A percentile compares a stretch with the other conserved stretches of the same genome.
Conservation (phyloP, 1,140 invertebrate species). For the Homalodisca vitripennis region DNA sequence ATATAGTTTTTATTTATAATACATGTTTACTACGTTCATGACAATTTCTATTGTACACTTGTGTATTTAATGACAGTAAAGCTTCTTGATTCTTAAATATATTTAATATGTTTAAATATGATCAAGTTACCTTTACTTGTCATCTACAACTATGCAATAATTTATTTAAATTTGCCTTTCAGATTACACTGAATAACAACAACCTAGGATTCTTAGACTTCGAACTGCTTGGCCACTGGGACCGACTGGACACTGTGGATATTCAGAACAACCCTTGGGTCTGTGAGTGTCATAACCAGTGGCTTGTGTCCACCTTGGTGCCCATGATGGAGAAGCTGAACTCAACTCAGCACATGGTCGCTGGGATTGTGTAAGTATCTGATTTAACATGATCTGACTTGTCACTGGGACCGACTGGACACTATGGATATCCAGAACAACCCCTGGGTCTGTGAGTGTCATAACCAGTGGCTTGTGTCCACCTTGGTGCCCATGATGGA, state of each 20-base stretch:
- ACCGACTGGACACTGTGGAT: constrained; percentile 60
- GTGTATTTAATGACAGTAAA: no score
- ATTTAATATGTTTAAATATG: no score
- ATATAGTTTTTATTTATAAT: no score
- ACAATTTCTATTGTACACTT: no score
- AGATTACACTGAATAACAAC: constrained; percentile 67
- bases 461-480: constrained; percentile 70
- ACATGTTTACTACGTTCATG: no score
- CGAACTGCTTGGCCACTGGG: constrained; percentile 54
- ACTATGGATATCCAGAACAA: no score
- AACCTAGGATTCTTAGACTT: constrained; percentile 60
- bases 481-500: constrained; percentile 51
- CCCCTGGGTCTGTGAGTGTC: constrained; percentile 71
- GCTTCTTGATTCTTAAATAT: no score
- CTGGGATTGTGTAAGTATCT: constrained; percentile 42
- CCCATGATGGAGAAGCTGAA: constrained; percentile 43
- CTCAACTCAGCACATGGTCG: constrained; percentile 24
- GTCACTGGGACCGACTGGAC: no score
- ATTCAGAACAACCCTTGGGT: constrained; percentile 68
- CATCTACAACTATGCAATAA: no score
- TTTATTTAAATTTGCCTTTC: constrained; percentile 42
- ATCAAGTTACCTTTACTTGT: no score
- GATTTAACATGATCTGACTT: no score
- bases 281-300: constrained; percentile 72
- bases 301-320: constrained; percentile 63